Evolutionary conservation across 30 jellyfish, hydroid and myxozoan genomes (phyloP), one percentile per base, ranked within the genome.

Genomic region (Pelagia noctiluca): DNA sequence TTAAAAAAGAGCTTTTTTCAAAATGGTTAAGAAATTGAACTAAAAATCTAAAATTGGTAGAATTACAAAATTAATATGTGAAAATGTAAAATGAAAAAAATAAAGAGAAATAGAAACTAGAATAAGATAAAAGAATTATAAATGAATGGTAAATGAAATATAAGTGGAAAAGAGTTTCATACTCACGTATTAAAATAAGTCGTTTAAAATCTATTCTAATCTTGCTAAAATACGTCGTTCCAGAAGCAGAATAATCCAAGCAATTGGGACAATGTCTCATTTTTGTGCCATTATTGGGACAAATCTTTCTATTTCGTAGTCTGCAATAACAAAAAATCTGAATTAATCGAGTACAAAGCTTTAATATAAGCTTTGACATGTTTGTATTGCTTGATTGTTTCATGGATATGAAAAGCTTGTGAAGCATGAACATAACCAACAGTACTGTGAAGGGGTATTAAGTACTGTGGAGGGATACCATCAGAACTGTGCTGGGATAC

Each of bases 181-280:
- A 78, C 99, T 88, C 83, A 94, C 99, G 89, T 46, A 94, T 76
- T 36, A 94, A 63, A 24, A 85, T 88, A 71, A 94, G 35, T 52
- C 90, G 70, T 57, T 65, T 89, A 25, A 94, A 52, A 81, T 94
- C 97, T 65, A 94, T 71, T 32, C 99, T 88, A 75, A 94, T 88
- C 75, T 94, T 94, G 81, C 94, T 94, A 80, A 94, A 94, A 64
- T 72, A 94, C 60, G 97, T 94, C 1, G 96, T 89, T 10, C 99
- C 99, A 32, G 99, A 94, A 32, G 99, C 97, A n/a, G 96, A 35
- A 61, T 90, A 94, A 63, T 94, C 99, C 31, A 94, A 28, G 47
- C 99, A 94, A 37, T 84, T 76, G 1, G 83, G 84, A 62, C 99
- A 94, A 4, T 81, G 83, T 24, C 61, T 69, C 25, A 72, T 81